phyloP scores from a whole-genome alignment of 1,140 invertebrate species.

The Formica selysi region DNA sequence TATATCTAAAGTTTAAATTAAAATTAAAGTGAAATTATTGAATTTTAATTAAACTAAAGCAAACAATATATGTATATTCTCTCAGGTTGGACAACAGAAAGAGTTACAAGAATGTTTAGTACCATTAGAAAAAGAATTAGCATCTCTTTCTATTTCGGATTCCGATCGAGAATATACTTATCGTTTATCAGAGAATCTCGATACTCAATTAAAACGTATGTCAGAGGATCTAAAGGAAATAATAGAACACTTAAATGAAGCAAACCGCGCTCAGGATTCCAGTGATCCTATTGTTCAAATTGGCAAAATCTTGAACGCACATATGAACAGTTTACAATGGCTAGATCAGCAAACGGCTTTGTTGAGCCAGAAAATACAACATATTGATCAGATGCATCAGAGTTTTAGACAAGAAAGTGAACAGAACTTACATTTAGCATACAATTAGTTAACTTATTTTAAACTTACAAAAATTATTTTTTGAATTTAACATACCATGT shows the following conservation, averaged over 20 bases:
- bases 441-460: conserved; percentile 77
- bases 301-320: conserved; percentile 97
- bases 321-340: conserved; percentile 98
- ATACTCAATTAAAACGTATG: conserved; percentile 97
- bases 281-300: conserved; percentile 97
- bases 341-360: conserved; percentile 92
- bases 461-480: conserved; percentile 29
- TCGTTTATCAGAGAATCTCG: conserved; percentile 94
- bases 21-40: conserved; percentile 4
- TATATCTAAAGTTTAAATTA: background rate
- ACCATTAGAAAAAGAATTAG: conserved; percentile 94
- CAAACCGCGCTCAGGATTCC: conserved; percentile 93
- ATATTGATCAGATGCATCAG: conserved; percentile 94
- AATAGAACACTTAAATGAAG: conserved; percentile 97
- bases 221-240: conserved; percentile 98
- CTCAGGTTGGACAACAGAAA: conserved; percentile 92
- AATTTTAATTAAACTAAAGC: conserved; percentile 4
- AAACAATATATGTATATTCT: background rate
- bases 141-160: conserved; percentile 91
- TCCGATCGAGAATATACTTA: conserved; percentile 95
- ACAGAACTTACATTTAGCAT: conserved; percentile 88
- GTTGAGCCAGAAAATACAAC: conserved; percentile 93
- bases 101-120: conserved; percentile 95
- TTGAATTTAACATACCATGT: background rate
- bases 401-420: conserved; percentile 92